Evolutionary conservation across 2,797 vertebrate species (phyloP), one percentile per base, ranked within the genome.

Genomic region (Pterois miles): DNA sequence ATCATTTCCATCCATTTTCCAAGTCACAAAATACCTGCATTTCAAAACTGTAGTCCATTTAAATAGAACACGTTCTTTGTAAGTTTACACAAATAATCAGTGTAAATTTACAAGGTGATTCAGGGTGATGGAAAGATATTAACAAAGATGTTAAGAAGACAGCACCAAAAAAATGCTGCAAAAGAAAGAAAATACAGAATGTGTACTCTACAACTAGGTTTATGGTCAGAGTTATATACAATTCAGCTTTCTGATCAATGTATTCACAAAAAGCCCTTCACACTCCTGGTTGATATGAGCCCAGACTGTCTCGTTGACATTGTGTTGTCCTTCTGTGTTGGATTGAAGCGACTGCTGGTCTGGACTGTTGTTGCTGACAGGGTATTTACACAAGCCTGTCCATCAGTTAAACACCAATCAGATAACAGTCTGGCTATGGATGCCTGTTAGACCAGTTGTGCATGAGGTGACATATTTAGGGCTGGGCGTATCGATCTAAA

Each of bases 381-480:
- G 29, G 69, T 58, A 43, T 73, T 76, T 53, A 65, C 72, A 82
- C 60, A 74, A 23, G 58, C 68, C 36, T 64, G 67, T 72, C 31
- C 74, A 58, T 53, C 1, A 1, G 53, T 70, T 65, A 57, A 20
- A 33, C 34, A 71, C 53, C 58, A 34, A 31, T 20, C 27, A 54
- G 71, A 68, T 58, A 16, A 20, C 27, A 50, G 50, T 33, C 54
- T 53, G 11, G 13, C 23, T 33, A 60, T n/a, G 2, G 18, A 18
- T 5, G 53, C 18, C 53, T n/a, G 0, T 29, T 69, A 46, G 76
- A 63, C 8, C 64, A n/a, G 40, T 27, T 34, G 57, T 67, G 68
- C 23, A 57, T 9, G 38, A 60, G 40, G 14, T 40, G 27, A 27
- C 56, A 50, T 48, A n/a, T n/a, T n/a, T n/a, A n/a, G n/a, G n/a